Percentiles rank a stretch among this genome's conserved stretches.
These are phyloP conservation scores for Myotis davidii DNA, from an alignment of 2,113 vertebrate genomes.

Conservation along the genomic window DNA sequence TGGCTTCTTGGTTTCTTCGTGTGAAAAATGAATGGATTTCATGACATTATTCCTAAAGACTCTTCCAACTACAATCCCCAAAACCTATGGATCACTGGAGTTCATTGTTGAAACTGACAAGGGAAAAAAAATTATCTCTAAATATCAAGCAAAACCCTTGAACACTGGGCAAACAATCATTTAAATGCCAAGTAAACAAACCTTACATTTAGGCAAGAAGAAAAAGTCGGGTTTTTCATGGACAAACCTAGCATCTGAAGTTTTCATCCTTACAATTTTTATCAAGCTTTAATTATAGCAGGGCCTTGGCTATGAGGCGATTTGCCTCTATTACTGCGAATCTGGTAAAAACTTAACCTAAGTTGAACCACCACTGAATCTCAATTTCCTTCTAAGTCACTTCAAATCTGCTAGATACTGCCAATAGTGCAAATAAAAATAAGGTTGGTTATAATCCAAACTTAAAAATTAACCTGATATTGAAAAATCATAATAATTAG, in stretches of 20 bases:
- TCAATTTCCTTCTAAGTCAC: background rate
- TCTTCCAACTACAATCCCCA: background rate
- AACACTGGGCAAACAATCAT: background rate
- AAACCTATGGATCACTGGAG: background rate
- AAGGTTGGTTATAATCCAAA: background rate
- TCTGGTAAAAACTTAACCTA: background rate
- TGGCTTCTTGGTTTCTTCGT: background rate
- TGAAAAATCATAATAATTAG: conserved; percentile 18
- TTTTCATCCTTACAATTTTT: background rate
- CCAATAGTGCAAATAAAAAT: background rate
- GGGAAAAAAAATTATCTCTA: background rate
- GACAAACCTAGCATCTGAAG: background rate
- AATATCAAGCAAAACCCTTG: background rate
- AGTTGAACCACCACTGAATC: background rate
- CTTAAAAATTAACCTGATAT: conserved; percentile 7
- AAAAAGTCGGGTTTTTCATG: background rate
- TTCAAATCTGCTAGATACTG: background rate
- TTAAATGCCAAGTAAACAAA: background rate
- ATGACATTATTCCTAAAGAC: background rate
- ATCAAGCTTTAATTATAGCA: background rate
- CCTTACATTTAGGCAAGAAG: background rate
- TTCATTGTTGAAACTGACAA: background rate
- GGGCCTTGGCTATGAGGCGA: background rate
- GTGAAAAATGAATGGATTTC: background rate
- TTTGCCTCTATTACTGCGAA: background rate